These are phyloP conservation scores for Leucophenga varia DNA, from an alignment of 1,140 invertebrate species.

Conservation along the genomic window DNA sequence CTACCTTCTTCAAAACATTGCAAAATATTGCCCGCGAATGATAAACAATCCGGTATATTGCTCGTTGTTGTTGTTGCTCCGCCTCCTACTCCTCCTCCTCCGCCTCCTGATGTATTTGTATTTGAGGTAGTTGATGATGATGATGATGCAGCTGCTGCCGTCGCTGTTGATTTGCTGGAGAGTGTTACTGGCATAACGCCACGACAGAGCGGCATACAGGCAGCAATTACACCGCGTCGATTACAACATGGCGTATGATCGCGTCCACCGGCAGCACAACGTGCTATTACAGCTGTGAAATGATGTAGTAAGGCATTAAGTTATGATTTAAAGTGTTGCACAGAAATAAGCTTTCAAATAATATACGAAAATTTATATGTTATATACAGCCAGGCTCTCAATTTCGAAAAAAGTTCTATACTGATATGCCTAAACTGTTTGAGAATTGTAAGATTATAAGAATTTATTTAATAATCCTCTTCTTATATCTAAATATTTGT, in stretches of 20 bases:
- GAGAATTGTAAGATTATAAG: no score
- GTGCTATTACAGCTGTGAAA: slow-evolving; percentile 43
- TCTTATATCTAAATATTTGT: no score
- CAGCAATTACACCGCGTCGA: slow-evolving; percentile 69
- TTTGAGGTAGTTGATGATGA: slow-evolving; percentile 16
- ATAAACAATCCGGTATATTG: slow-evolving; percentile 63
- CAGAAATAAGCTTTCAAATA: no score
- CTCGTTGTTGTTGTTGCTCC: slow-evolving; percentile 3
- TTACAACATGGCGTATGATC: slow-evolving; percentile 76
- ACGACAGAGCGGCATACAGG: slow-evolving; percentile 73
- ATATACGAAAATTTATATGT: no score
- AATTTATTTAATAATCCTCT: no score
- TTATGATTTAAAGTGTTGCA: no score
- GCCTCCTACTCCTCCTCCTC: no score
- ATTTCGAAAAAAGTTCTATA: no score
- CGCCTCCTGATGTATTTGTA: no score
- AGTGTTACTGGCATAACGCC: slow-evolving; percentile 62
- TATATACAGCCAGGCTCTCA: no score
- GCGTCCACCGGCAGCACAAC: slow-evolving; percentile 70
- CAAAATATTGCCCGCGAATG: slow-evolving; percentile 79
- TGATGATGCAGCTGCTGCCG: slow-evolving; percentile 18
- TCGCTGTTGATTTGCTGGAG: slow-evolving; percentile 34
- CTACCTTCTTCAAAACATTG: slow-evolving; percentile 83
- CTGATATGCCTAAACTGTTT: no score
- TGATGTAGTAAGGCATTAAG: no score